Conservation (phyloP, 2,113 vertebrate species). For the Todiramphus saurophagus region DNA sequence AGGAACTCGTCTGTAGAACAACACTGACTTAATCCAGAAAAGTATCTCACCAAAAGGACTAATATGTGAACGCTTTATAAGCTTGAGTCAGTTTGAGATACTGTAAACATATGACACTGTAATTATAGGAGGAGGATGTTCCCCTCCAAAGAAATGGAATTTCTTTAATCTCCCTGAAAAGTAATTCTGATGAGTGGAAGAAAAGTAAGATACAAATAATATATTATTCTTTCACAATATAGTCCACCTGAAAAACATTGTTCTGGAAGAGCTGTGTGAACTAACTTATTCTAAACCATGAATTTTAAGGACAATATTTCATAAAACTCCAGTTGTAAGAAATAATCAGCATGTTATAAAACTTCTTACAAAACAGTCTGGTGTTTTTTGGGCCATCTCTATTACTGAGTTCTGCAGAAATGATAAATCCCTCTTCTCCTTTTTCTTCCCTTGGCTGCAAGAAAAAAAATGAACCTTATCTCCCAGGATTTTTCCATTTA, state of each 20-base stretch:
- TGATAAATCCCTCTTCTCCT: not conserved
- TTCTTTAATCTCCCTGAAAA: not conserved
- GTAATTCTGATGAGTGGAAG: not conserved
- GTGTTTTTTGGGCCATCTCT: not conserved
- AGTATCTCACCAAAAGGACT: not conserved
- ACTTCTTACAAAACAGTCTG: not conserved
- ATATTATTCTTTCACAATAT: not conserved
- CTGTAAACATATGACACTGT: not conserved
- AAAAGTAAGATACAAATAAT: not conserved
- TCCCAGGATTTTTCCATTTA: constrained; percentile 30
- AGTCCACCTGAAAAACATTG: not conserved
- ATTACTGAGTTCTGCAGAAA: not conserved
- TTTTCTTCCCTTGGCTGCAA: not conserved
- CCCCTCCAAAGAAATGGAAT: not conserved
- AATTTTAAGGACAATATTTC: not conserved
- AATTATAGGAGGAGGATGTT: not conserved
- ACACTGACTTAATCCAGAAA: not conserved
- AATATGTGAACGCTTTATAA: not conserved
- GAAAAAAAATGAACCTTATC: not conserved
- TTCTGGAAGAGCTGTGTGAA: not conserved
- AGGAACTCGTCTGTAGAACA: not conserved
- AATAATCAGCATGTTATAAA: constrained; percentile 7
- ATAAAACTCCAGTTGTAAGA: not conserved
- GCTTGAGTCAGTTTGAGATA: not conserved
- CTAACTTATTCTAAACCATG: not conserved